Evolutionary conservation across 2,113 vertebrate genomes (phyloP).

Genomic region (Leuciscus idus): DNA sequence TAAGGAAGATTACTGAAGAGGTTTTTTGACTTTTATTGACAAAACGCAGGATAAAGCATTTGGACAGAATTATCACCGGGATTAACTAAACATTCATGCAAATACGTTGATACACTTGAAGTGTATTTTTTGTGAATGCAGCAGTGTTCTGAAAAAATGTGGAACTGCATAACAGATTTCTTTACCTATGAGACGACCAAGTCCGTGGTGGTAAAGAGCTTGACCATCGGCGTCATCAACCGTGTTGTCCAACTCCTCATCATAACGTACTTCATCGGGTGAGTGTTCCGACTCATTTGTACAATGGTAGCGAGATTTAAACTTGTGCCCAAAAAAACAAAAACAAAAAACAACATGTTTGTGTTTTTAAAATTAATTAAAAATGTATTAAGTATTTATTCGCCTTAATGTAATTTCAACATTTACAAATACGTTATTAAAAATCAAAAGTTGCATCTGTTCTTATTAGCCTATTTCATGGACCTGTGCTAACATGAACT

Average conservation of each 20-base stretch:
- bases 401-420: too few species aligned
- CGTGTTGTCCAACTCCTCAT: slow-evolving; percentile 90
- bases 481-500: too few species aligned
- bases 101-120: neutral
- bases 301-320: neutral
- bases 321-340: neutral
- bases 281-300: slow-evolving; percentile 50
- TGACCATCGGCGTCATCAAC: slow-evolving; percentile 93
- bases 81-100: neutral
- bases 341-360: neutral
- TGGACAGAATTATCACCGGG: neutral
- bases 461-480: too few species aligned
- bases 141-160: slow-evolving; percentile 66
- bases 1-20: neutral
- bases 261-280: slow-evolving; percentile 89
- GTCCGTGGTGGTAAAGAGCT: slow-evolving; percentile 94
- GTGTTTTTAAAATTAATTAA: neutral
- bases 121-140: slow-evolving; percentile 1
- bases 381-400: too few species aligned
- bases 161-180: slow-evolving; percentile 84
- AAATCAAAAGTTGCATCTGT: too few species aligned
- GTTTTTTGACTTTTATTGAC: neutral
- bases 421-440: too few species aligned
- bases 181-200: slow-evolving; percentile 95
- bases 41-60: neutral